These are phyloP conservation scores for Agrilus planipennis DNA, from an alignment of 1,140 invertebrate species.

Conservation along the genomic window DNA sequence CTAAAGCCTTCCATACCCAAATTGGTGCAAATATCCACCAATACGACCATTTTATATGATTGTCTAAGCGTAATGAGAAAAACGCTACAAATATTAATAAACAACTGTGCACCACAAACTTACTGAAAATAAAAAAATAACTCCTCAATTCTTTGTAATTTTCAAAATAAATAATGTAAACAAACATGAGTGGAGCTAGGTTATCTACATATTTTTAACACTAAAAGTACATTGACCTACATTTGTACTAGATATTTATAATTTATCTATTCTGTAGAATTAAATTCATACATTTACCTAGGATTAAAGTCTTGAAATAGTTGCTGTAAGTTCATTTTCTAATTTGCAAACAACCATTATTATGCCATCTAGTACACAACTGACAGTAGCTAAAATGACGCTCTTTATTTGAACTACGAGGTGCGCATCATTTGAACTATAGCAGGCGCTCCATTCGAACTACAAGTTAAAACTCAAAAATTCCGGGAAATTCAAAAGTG, in stretches of 20 bases:
- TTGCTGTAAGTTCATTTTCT: slow-evolving; percentile 77
- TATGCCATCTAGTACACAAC: too few species aligned
- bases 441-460: too few species aligned
- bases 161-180: background rate
- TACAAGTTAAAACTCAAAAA: too few species aligned
- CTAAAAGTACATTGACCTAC: slow-evolving; percentile 13
- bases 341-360: too few species aligned
- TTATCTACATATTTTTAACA: slow-evolving; percentile 22
- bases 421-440: too few species aligned
- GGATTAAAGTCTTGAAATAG: slow-evolving; percentile 88
- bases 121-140: slow-evolving; percentile 55
- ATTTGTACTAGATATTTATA: slow-evolving; percentile 12
- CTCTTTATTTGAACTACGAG: too few species aligned
- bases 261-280: slow-evolving; percentile 2
- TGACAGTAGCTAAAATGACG: too few species aligned
- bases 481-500: too few species aligned
- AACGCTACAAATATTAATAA: slow-evolving; percentile 82
- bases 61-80: slow-evolving; percentile 80
- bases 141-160: background rate
- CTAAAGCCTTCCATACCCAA: slow-evolving; percentile 93
- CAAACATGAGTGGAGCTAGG: slow-evolving; percentile 8
- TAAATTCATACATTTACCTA: slow-evolving; percentile 56
- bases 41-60: slow-evolving; percentile 78
- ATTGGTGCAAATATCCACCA: slow-evolving; percentile 90
- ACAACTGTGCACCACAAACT: slow-evolving; percentile 90